Base-by-base conservation (phyloP, 2,797 vertebrate genomes). In the Chrosomus eos region DNA sequence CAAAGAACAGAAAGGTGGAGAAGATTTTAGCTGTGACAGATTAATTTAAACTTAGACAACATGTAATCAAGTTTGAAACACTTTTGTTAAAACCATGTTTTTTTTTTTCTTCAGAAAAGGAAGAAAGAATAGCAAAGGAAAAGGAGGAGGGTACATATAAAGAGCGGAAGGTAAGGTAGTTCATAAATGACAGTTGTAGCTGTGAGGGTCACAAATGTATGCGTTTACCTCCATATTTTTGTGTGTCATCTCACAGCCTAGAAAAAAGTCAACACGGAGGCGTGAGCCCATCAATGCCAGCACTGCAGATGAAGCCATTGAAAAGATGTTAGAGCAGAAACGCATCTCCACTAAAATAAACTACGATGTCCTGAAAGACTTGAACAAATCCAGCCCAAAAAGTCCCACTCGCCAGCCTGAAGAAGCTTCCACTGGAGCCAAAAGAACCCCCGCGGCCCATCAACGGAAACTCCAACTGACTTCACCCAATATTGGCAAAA, bases 241-340 rank as follows among this genome's bases (percentile, higher is more conserved):
- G 1, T 58, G 3, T 48, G 0, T 81, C 2, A 2, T 60, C 1
- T 75, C 16, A 1, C 23, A 88, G 88, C 36, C 60, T 10, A 95
- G 94, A 82, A 95, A 75, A 13, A 75, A 95, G 90, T 90, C 95
- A 0, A 51, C 83, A 10, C 97, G 91, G 91, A 97, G 92, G 45
- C 93, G 92, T 7, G 92, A 94, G 64, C 95, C 96, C 0, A 98
- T 99, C 93, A 93, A 93, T 68, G 98, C 98, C 87, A 96, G 92
- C 95, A 97, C 97, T 0, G 97, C 97, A 0, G 97, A 98, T 66
- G 98, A 99, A 91, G 98, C 97, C 91, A 99, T 99, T 45, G 97
- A 95, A 93, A 98, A 97, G 95, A 98, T 99, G 98, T 91, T 99
- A 93, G 98, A 99, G 91, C 97, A 97, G 94, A 99, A 99, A 93